Conservation (phyloP, 2,113 vertebrate genomes). For the Psephotus haematonotus region DNA sequence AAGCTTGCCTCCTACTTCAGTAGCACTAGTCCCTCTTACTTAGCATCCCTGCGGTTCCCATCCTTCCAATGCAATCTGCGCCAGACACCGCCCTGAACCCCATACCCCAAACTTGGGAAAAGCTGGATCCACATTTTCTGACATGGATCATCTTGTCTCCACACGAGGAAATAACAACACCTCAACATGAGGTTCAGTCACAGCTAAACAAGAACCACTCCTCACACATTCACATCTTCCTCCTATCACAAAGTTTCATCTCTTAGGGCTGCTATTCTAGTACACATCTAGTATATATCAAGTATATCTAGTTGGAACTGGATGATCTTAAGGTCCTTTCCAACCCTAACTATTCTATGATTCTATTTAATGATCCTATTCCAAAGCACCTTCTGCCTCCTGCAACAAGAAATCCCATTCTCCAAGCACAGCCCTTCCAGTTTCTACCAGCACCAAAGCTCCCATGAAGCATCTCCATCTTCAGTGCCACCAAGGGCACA, state of each 20-base stretch:
- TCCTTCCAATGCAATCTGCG: not conserved
- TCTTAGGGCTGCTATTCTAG: not conserved
- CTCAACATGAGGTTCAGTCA: not conserved
- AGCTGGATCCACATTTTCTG: not conserved
- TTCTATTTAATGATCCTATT: too few species aligned
- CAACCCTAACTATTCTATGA: too few species aligned
- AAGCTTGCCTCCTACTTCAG: not conserved
- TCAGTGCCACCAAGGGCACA: not conserved
- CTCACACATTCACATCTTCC: not conserved
- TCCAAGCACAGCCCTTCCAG: not conserved
- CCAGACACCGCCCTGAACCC: not conserved
- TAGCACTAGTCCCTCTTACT: not conserved
- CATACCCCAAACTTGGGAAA: not conserved
- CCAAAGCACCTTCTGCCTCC: not conserved
- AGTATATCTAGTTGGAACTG: too few species aligned
- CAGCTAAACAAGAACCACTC: not conserved
- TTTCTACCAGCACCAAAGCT: not conserved
- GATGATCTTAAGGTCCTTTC: too few species aligned
- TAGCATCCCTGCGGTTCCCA: rapidly evolving
- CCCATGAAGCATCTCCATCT: not conserved
- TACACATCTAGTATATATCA: too few species aligned
- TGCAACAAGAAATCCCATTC: not conserved
- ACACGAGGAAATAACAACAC: not conserved
- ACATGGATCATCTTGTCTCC: not conserved
- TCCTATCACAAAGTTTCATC: not conserved